These are phyloP conservation scores for Liasis olivaceus DNA, from an alignment of 2,797 vertebrate species.

Conservation along the genomic window DNA sequence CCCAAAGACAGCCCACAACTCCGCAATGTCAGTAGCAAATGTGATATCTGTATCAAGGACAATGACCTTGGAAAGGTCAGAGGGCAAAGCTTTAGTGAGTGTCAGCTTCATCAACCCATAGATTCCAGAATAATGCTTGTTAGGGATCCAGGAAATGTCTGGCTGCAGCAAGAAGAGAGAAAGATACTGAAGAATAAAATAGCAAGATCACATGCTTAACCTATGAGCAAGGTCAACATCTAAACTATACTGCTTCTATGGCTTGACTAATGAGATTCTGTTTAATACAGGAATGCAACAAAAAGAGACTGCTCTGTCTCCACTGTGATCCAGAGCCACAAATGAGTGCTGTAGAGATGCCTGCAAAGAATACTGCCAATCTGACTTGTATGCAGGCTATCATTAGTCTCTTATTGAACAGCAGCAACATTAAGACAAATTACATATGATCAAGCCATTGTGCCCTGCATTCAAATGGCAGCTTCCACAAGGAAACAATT, in stretches of 20 bases:
- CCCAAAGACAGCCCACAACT: conserved; percentile 93
- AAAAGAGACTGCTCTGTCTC: neutral
- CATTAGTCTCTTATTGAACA: neutral
- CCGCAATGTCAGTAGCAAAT: conserved; percentile 94
- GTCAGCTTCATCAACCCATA: conserved; percentile 97
- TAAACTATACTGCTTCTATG: neutral
- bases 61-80: conserved; percentile 89
- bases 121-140: conserved; percentile 98
- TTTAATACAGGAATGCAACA: neutral
- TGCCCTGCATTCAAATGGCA: neutral
- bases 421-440: neutral
- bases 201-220: neutral
- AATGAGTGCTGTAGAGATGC: neutral
- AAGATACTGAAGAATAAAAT: conserved; percentile 11
- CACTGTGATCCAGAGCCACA: neutral
- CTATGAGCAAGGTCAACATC: neutral
- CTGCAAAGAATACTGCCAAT: neutral
- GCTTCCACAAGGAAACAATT: neutral
- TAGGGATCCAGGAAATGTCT: conserved; percentile 95
- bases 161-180: conserved; percentile 74
- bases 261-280: neutral
- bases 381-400: neutral
- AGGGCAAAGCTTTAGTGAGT: conserved; percentile 86
- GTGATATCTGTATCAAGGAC: conserved; percentile 97
- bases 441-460: neutral